Evolutionary conservation across 2,797 vertebrate species (phyloP), one percentile per base, ranked within the genome.

Genomic region (Urocyon cinereoargenteus): DNA sequence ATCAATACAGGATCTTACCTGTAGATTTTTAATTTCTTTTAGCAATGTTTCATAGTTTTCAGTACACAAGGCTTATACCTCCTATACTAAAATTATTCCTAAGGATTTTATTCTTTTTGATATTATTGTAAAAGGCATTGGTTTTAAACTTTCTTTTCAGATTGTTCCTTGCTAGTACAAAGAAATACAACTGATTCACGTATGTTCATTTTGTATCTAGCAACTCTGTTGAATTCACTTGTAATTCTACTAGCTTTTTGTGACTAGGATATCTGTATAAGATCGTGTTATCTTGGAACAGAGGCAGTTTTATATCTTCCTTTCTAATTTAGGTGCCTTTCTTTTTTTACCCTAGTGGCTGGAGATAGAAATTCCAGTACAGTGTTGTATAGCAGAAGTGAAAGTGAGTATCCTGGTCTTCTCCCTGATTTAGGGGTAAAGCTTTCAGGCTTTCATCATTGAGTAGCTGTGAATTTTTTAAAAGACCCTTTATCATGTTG

Each of bases 1-100:
- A 5, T 49, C 16, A 90, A 59, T 55, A 6, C 4, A 49, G 36
- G 5, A 45, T 36, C 18, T 92, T 92, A 8, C 34, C 7, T 89
- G 89, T 95, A 85, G 31, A 34, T 49, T 10, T 78, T 61, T n/a
- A 55, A 26, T 94, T 88, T 86, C 59, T 82, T 64, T 91, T 34
- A 66, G 18, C 19, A 51, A 22, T 81, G 4, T 77, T 85, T 90
- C 36, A 45, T 53, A 66, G n/a, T 93, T 91, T 92, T 75, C 53
- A 68, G 19, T 40, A 36, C 64, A 53, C 16, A 64, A 31, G 14
- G 86, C 61, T 57, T 53, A 6, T 34, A 62, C 3, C 31, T 51
- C 15, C 15, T 49, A 83, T 45, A 11, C 55, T 73, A 82, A 64
- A 78, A 66, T 90, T 84, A 90, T 90, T 78, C 28, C 28, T 40